Base-by-base conservation (phyloP, 2,113 vertebrate species). In the Kryptolebias marmoratus region DNA sequence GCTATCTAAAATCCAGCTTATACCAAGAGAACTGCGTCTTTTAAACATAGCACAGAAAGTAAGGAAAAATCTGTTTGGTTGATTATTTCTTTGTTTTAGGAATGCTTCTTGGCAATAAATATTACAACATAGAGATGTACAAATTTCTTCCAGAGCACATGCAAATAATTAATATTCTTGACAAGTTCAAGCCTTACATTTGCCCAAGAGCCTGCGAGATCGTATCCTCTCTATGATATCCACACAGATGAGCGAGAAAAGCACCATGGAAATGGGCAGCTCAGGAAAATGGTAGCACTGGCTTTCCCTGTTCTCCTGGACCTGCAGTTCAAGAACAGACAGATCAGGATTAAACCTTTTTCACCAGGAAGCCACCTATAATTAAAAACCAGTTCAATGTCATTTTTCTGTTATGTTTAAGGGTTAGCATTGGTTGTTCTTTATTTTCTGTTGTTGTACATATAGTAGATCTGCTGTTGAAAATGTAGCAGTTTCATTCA, bases 191-290 rank as follows among this genome's bases (percentile, higher is more conserved):
- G 28, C 32, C 77, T 84, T 83, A 94, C 92, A 80, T 71, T 73
- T 74, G 30, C 94, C 94, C 27, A 72, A 85, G 49, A 96, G 93
- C 62, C 58, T 87, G 75, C 85, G 91, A 45, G 86, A 89, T 4
- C 93, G 93, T 30, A 95, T 88, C 87, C 93, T 93, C 80, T 96
- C 95, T 36, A 91, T 83, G 68, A 95, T 81, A 31, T 95, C 95
- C 66, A 94, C 90, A 48, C 90, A 31, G 57, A 96, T 90, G 81
- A 96, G 89, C 22, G 76, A 93, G 36, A 92, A 75, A 18, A 96
- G 76, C 64, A 95, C 93, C 86, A 96, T 67, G 42, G 95, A 96
- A 1, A 94, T 92, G 0, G 94, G 93, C 31, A 95, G 66, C 80
- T 96, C 95, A 4, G 84, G 62, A 16, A 95, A 93, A 31, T 18